phyloP scores from a whole-genome alignment of 2,888 invertebrate genomes.

The Marronus borbonicus region DNA sequence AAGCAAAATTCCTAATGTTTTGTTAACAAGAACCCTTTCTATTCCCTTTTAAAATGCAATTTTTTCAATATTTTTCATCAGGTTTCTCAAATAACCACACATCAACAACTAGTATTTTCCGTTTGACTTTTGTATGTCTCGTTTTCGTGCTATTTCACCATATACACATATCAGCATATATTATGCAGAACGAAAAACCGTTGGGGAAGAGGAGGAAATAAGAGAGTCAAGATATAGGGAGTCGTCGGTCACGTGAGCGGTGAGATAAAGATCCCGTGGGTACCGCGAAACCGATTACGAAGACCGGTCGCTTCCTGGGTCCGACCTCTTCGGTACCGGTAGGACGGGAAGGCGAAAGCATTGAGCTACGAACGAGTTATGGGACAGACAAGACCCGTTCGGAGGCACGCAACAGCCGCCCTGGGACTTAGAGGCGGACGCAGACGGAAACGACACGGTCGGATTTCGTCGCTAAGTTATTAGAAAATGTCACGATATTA shows the following conservation, averaged over 20 bases:
- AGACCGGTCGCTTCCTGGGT: slow-evolving; percentile 49
- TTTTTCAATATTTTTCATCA: not conserved
- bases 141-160: not conserved
- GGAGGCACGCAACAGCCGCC: slow-evolving; percentile 62
- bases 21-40: no score
- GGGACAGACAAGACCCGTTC: slow-evolving; percentile 58
- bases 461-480: slow-evolving; percentile 59
- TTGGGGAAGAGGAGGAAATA: slow-evolving; percentile 22
- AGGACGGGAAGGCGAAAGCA: slow-evolving; percentile 41
- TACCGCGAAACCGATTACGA: slow-evolving; percentile 58
- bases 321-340: slow-evolving; percentile 40
- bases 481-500: slow-evolving; percentile 59
- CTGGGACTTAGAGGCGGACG: slow-evolving; percentile 58
- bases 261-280: slow-evolving; percentile 60
- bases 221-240: slow-evolving; percentile 20
- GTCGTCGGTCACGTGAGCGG: slow-evolving; percentile 44
- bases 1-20: no score
- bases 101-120: not conserved
- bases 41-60: not conserved
- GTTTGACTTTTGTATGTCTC: not conserved
- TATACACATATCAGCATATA: slow-evolving; percentile 19
- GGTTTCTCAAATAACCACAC: not conserved
- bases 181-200: slow-evolving; percentile 34
- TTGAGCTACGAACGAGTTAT: slow-evolving; percentile 55
- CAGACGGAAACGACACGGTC: slow-evolving; percentile 45